Base-by-base conservation (phyloP, 2,797 vertebrate species). In the Emydoidea blandingii region DNA sequence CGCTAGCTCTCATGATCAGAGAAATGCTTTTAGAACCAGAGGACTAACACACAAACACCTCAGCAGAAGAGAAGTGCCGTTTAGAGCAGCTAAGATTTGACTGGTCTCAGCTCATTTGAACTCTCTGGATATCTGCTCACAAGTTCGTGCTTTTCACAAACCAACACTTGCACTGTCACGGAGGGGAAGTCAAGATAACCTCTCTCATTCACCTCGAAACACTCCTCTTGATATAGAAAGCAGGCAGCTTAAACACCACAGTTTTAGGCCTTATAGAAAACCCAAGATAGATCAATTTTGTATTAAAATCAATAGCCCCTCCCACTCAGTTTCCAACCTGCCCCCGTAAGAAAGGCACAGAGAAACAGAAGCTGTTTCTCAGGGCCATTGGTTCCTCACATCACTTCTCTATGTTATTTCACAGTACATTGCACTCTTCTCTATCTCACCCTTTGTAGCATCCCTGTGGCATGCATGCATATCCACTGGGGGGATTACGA, bases 211-310 rank as follows among this genome's bases (percentile, higher is more conserved):
- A 25, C n/a, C 12, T 81, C 52, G 31, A 37, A 29, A 54, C 9
- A 11, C 5, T 15, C 3, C 37, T 57, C 15, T 54, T 47, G 93
- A n/a, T 50, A 21, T 25, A 49, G 5, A n/a, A 37, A 31, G 34
- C 12, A 8, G 79, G 57, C 6, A 0, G 68, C 29, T 54, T 6
- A 0, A 0, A 25, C 53, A 27, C 41, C 29, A 1, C 1, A 12
- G 0, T 49, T 81, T 5, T 80, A 65, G 88, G 19, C 27, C 7
- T 88, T 14, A 81, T 0, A 0, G 1, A 29, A 50, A 31, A 4
- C n/a, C 19, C 85, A 62, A 5, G 57, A 76, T 68, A 44, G 50
- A 4, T 4, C 0, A 0, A n/a, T 47, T 44, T 0, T 0, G 27
- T 56, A 74, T 19, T 72, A 5, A 44, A 1, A 3, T 19, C 56